These are phyloP conservation scores for Drosophila leontia DNA, from an alignment of 1,140 invertebrate genomes.

Conservation along the genomic window DNA sequence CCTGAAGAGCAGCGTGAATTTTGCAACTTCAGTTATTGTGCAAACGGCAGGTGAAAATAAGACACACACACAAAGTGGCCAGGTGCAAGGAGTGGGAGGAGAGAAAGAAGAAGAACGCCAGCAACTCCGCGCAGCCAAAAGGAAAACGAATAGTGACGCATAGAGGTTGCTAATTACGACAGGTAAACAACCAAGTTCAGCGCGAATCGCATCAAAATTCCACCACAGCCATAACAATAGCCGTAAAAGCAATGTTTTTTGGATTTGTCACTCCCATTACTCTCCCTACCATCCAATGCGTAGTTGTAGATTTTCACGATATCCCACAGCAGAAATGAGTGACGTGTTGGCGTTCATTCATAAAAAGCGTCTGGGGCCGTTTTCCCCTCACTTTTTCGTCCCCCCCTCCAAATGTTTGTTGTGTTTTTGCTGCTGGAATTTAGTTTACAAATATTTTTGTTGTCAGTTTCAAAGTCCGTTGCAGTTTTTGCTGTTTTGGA, in stretches of 20 bases:
- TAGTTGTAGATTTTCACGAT: slow-evolving; percentile 39
- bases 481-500: slow-evolving; percentile 2
- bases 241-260: not conserved
- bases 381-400: not conserved
- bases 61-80: slow-evolving; percentile 2
- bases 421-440: slow-evolving; percentile 26
- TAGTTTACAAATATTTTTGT: slow-evolving; percentile 36
- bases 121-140: slow-evolving; percentile 27
- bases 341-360: slow-evolving; percentile 64
- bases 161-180: slow-evolving; percentile 57
- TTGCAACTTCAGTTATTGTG: slow-evolving; percentile 34
- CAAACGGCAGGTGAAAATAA: slow-evolving; percentile 50
- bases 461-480: not conserved
- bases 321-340: slow-evolving; percentile 10
- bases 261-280: slow-evolving; percentile 4
- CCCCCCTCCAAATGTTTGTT: not conserved
- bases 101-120: slow-evolving; percentile 21
- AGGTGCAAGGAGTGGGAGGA: slow-evolving; percentile 25
- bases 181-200: slow-evolving; percentile 46
- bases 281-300: slow-evolving; percentile 10
- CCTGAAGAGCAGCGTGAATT: slow-evolving; percentile 7
- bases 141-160: slow-evolving; percentile 44
- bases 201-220: slow-evolving; percentile 8
- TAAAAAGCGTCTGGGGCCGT: slow-evolving; percentile 54
- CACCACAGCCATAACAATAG: slow-evolving; percentile 7